Evolutionary conservation across 2,797 vertebrate species (phyloP).

Genomic region (Micromesistius poutassou): DNA sequence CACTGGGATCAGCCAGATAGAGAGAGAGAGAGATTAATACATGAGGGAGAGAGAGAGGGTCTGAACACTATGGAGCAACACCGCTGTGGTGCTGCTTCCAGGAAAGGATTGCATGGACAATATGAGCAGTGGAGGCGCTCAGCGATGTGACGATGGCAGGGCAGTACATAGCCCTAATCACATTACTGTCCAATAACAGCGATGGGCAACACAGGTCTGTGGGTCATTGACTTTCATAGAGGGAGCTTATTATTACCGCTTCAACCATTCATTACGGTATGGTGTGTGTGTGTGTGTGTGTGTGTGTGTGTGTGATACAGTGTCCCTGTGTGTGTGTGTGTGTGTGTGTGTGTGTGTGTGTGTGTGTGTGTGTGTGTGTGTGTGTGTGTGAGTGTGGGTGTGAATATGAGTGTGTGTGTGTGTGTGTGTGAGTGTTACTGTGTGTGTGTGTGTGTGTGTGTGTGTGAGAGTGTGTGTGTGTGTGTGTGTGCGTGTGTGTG

Average conservation of each 20-base stretch:
- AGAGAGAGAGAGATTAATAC: neutral
- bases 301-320: too few species aligned
- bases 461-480: neutral
- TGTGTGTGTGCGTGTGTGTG: neutral
- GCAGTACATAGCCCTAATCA: slow-evolving; percentile 39
- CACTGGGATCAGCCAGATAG: slow-evolving; percentile 9
- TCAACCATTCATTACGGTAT: slow-evolving; percentile 4
- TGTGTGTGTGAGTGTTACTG: too few species aligned
- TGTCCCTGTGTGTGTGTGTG: too few species aligned
- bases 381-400: too few species aligned
- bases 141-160: neutral
- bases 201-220: slow-evolving; percentile 19
- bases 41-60: slow-evolving; percentile 13
- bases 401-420: too few species aligned
- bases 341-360: neutral
- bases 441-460: too few species aligned
- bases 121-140: slow-evolving; percentile 2
- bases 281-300: slow-evolving; percentile 7
- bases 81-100: too few species aligned
- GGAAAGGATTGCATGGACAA: too few species aligned
- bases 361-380: too few species aligned
- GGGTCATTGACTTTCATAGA: slow-evolving; percentile 18
- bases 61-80: neutral
- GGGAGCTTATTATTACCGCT: slow-evolving; percentile 6
- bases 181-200: slow-evolving; percentile 35